phyloP scores from a whole-genome alignment of 2,888 invertebrate species.

The Zhuqinia jingwanae region DNA sequence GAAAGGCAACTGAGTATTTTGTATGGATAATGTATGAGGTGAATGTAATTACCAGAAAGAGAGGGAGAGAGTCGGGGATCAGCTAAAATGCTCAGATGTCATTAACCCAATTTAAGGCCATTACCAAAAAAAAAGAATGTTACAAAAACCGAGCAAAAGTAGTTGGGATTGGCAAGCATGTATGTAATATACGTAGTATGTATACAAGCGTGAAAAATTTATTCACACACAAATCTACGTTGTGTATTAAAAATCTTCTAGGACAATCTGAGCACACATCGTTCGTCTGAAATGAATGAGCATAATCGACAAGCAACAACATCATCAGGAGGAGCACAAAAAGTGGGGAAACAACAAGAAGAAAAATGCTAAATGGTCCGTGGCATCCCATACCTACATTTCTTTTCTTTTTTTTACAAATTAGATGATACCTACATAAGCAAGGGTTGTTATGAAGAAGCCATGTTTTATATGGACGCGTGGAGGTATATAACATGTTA shows the following conservation, averaged over 20 bases:
- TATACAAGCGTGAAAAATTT: too few species aligned
- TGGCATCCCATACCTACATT: slow-evolving; percentile 63
- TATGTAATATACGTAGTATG: background rate
- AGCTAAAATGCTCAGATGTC: slow-evolving; percentile 63
- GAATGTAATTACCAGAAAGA: slow-evolving; percentile 61
- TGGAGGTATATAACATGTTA: too few species aligned
- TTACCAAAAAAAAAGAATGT: slow-evolving; percentile 56
- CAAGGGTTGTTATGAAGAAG: too few species aligned
- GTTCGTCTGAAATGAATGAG: slow-evolving; percentile 18
- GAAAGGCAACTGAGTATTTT: slow-evolving; percentile 43
- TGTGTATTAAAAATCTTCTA: too few species aligned
- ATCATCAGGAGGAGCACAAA: background rate
- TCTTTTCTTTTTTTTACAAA: slow-evolving; percentile 19
- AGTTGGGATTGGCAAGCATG: background rate
- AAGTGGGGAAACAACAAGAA: background rate
- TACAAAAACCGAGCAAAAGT: slow-evolving; percentile 3
- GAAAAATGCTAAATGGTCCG: slow-evolving; percentile 71
- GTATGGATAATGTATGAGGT: slow-evolving; percentile 70
- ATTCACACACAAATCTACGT: background rate
- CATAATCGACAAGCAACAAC: background rate
- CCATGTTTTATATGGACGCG: too few species aligned
- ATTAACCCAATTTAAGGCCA: slow-evolving; percentile 73
- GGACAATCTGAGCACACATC: background rate
- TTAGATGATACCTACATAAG: too few species aligned
- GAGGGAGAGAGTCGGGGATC: slow-evolving; percentile 17